A percentile compares a stretch with the other conserved stretches of the same genome.
Conservation (phyloP, 2,113 vertebrate genomes). For the Paramormyrops kingsleyae region DNA sequence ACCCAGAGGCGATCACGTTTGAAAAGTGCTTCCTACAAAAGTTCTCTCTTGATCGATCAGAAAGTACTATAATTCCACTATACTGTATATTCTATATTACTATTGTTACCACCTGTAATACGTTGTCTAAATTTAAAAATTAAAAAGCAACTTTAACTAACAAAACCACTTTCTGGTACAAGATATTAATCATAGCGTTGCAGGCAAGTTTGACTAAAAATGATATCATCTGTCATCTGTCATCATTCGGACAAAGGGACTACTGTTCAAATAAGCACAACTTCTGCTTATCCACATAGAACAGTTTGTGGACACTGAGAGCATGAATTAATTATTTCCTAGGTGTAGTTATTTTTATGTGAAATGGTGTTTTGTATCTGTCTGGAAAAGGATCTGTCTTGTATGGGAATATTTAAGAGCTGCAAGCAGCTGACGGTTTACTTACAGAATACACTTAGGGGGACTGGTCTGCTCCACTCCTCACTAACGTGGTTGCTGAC, state of each 20-base stretch:
- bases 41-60: not conserved
- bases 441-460: constrained; percentile 66
- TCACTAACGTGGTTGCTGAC: constrained; percentile 54
- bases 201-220: not conserved
- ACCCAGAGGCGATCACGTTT: not conserved
- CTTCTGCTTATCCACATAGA: constrained; percentile 13
- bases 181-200: not conserved
- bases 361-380: not conserved
- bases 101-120: not conserved
- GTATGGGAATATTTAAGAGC: not conserved
- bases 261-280: constrained; percentile 49
- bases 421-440: constrained; percentile 5
- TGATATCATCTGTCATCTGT: constrained; percentile 15
- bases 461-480: constrained; percentile 33
- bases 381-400: not conserved
- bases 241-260: constrained; percentile 23
- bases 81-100: not conserved
- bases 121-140: not conserved
- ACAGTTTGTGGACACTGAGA: not conserved
- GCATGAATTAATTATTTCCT: not conserved
- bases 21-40: not conserved
- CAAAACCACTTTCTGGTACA: not conserved
- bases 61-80: not conserved
- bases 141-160: not conserved
- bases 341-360: not conserved